Conservation (phyloP, 2,113 vertebrate genomes). For the Microcebus tavaratra region DNA sequence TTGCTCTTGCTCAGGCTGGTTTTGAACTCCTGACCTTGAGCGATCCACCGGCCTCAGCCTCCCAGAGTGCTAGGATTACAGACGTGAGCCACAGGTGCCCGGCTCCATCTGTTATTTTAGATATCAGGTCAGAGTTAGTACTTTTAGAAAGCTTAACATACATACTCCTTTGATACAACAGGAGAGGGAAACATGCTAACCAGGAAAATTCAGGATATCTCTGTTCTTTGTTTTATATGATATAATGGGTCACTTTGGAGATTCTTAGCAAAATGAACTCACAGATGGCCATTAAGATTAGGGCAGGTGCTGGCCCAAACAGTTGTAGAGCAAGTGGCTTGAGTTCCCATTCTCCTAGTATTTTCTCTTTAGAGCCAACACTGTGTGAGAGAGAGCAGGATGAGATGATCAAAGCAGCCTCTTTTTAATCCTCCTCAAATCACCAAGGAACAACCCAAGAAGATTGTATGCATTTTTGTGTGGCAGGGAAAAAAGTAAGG, state of each 20-base stretch:
- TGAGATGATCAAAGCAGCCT: neutral
- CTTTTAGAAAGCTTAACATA: neutral
- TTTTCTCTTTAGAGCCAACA: constrained; percentile 6
- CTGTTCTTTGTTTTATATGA: neutral
- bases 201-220: neutral
- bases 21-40: too few relatives aligned
- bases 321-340: neutral
- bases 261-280: neutral
- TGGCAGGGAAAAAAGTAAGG: neutral
- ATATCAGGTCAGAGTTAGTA: neutral
- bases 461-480: neutral
- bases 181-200: neutral
- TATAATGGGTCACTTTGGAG: neutral
- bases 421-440: neutral
- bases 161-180: neutral
- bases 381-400: neutral
- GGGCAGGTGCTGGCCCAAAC: neutral
- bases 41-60: too few relatives aligned
- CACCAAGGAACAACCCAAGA: neutral
- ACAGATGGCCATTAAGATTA: neutral
- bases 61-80: too few relatives aligned
- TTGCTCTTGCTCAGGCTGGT: too few relatives aligned
- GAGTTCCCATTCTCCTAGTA: neutral
- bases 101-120: neutral
- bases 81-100: too few relatives aligned